phyloP scores from a whole-genome alignment of 2,888 invertebrate species.

The Drosophila seclusa region DNA sequence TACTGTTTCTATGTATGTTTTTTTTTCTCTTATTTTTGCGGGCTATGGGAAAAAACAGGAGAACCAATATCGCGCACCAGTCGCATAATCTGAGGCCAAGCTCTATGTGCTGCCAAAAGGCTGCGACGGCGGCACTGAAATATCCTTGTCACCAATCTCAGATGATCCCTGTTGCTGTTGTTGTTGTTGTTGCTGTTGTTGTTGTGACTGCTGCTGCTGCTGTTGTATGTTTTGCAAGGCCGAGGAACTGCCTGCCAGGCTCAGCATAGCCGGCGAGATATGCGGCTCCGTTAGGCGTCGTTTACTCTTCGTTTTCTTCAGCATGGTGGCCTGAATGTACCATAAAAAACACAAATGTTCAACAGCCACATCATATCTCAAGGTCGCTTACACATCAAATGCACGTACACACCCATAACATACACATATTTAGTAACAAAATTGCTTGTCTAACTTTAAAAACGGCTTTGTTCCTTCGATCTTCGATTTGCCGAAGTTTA shows the following conservation, averaged over 20 bases:
- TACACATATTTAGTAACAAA: conserved; percentile 27
- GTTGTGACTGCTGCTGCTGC: conserved; percentile 58
- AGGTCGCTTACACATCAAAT: conserved; percentile 28
- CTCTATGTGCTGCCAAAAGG: conserved; percentile 75
- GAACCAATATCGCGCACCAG: conserved; percentile 85
- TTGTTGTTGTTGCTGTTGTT: conserved; percentile 49
- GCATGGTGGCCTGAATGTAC: conserved; percentile 97
- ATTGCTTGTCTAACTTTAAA: conserved; percentile 12
- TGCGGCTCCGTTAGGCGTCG: conserved; percentile 94
- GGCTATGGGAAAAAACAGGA: conserved; percentile 83
- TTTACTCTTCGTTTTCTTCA: conserved; percentile 99
- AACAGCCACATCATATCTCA: conserved; percentile 59
- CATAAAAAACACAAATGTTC: conserved; percentile 75
- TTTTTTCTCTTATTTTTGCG: conserved; percentile 5
- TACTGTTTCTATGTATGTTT: conserved; percentile 17
- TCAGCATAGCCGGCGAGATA: conserved; percentile 86
- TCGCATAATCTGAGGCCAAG: conserved; percentile 84
- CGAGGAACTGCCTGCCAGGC: conserved; percentile 69
- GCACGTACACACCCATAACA: conserved; percentile 34
- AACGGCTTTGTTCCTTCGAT: conserved; percentile 7
- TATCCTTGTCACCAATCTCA: conserved; percentile 87
- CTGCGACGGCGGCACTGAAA: conserved; percentile 49
- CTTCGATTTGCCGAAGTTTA: conserved; percentile 29
- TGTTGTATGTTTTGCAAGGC: conserved; percentile 60
- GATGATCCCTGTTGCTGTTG: conserved; percentile 80